Base-by-base conservation (phyloP, 2,797 vertebrate species). In the Neosalanx taihuensis region DNA sequence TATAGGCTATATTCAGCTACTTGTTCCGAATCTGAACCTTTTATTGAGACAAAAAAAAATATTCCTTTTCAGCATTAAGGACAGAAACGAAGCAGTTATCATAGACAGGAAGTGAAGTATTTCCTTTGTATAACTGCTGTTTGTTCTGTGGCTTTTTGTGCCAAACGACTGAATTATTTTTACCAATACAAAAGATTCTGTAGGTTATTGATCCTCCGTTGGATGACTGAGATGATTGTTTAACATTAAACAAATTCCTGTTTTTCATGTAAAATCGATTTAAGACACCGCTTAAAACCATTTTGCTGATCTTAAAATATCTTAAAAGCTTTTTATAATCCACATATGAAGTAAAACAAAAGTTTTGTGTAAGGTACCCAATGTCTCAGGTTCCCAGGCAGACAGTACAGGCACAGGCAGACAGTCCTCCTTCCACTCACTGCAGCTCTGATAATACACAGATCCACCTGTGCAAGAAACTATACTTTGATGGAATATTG, bases 381-480 rank as follows among this genome's bases (percentile, higher is more conserved):
- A 18, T n/a, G 18, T 56, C 86, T 88, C 72, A 94, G 81, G 78
- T 92, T 88, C 88, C 94, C 83, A 95, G 72, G 68, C 74, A 88
- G n/a, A n/a, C n/a, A n/a, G n/a, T n/a, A n/a, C n/a, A n/a, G n/a
- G n/a, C n/a, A n/a, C n/a, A n/a, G n/a, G n/a, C n/a, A n/a, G n/a
- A n/a, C n/a, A n/a, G n/a, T n/a, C n/a, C n/a, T 65, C 49, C 64
- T 20, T 56, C 18, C 15, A 56, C 51, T 17, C 51, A 56, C 51
- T 56, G 17, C 6, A 46, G 9, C 41, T 12, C 41, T 46, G 41
- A 46, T 46, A 46, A 46, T 46, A 26, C 23, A 12, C 41, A 46
- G 41, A 13, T 46, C 10, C 13, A 46, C 41, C 23, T 46, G 41
- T 9, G 41, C 41, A 12, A 9, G 41, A 46, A 46, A 46, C 37